Base-by-base conservation (phyloP, 2,797 vertebrate genomes). In the Smutsia temminckii region DNA sequence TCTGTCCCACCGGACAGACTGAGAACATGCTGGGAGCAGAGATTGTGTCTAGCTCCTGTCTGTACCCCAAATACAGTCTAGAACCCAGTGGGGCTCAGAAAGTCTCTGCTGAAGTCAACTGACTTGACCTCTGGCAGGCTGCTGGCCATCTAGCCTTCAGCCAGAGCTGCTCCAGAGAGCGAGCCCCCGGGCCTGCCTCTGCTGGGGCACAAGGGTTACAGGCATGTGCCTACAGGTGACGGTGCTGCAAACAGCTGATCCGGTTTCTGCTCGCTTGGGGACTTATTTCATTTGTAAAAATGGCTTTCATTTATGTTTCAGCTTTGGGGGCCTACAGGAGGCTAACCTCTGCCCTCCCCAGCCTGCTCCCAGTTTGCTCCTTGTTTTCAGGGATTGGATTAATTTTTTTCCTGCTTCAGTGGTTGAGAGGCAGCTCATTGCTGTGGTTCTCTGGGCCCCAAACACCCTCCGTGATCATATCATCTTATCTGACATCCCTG, bases 141-240 rank as follows among this genome's bases (percentile, higher is more conserved):
- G 21, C 46, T 55, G 23, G 21, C 63, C 49, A 32, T 27, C 66
- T 53, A 18, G 29, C 2, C 6, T 53, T 69, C 37, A 17, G 9
- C 12, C 17, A 9, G 16, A 34, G n/a, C n/a, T 23, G 6, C 34
- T 11, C 5, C 2, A 37, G 63, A 66, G 32, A 46, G 46, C 78
- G 49, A 23, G 20, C 20, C 14, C 27, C 20, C 1, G 23, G 59
- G 17, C 27, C 40, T 57, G 14, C 20, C 14, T 34, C 16, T 13
- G 42, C 18, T 21, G 4, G 0, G 3, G 9, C 11, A 27, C 17
- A 12, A 32, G 7, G 34, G 0, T 57, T 34, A 53, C 5, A 55
- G 8, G 34, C 16, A 5, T 2, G 1, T 49, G 17, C 20, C 34
- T 69, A 14, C 2, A 68, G 59, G 8, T 20, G 14, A 49, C 51